Evolutionary conservation across 2,797 vertebrate genomes (phyloP).

Genomic region (Typhlichthys subterraneus): DNA sequence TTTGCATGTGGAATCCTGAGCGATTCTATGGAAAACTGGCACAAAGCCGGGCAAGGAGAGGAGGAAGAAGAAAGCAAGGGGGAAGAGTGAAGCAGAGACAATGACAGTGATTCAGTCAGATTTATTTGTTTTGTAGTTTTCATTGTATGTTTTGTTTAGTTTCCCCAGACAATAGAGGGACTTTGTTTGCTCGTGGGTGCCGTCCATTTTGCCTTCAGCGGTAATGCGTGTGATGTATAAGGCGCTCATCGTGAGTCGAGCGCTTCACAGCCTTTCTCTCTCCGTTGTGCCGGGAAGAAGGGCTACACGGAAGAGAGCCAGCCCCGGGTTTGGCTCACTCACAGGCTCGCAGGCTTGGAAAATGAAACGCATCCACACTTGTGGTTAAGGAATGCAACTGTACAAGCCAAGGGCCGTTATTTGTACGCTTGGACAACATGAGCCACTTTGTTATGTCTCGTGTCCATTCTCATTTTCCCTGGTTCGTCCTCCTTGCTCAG

Average conservation of each 20-base stretch:
- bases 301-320: slow-evolving; percentile 44
- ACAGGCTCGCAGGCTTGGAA: slow-evolving; percentile 25
- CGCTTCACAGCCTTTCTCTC: slow-evolving; percentile 35
- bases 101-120: slow-evolving; percentile 41
- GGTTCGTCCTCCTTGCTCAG: background rate
- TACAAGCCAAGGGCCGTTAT: slow-evolving; percentile 38
- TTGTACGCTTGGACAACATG: slow-evolving; percentile 32
- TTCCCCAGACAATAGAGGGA: background rate
- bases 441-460: slow-evolving; percentile 34
- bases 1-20: slow-evolving; percentile 55
- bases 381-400: slow-evolving; percentile 39
- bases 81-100: slow-evolving; percentile 13
- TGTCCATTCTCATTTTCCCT: slow-evolving; percentile 23
- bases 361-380: slow-evolving; percentile 46
- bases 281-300: slow-evolving; percentile 48
- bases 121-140: slow-evolving; percentile 8
- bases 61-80: slow-evolving; percentile 4
- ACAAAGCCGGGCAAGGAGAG: slow-evolving; percentile 4
- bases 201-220: slow-evolving; percentile 31
- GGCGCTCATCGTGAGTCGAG: slow-evolving; percentile 45
- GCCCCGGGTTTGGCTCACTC: slow-evolving; percentile 27
- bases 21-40: slow-evolving; percentile 51
- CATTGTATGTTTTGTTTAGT: slow-evolving; percentile 6
- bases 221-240: slow-evolving; percentile 43
- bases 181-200: slow-evolving; percentile 24